Evolutionary conservation across 2,888 invertebrate genomes (phyloP), one percentile per base, ranked within the genome.

Genomic region (Merodon equestris): DNA sequence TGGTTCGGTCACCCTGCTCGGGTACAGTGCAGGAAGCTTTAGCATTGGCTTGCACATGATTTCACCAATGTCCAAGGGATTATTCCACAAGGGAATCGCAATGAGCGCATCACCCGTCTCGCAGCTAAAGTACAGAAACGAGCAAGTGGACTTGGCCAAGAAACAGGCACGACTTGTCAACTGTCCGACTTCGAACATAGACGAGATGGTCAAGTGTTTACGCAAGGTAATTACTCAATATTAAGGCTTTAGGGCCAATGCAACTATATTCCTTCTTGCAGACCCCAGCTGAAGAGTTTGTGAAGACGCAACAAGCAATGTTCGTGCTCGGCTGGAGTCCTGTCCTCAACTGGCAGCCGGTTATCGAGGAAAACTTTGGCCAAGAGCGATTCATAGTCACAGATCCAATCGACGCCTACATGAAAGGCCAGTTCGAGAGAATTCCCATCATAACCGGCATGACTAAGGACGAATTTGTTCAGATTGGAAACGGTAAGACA

Each of bases 51-150:
- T 91, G 61, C 91, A 91, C 61, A 89, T 92, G 89, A 86, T 92
- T 9, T 93, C 93, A 0, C 92, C 93, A 0, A 91, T 93, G 91
- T 91, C 92, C 0, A 89, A 89, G 86, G 92, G 92, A 47, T 87
- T 94, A 0, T 94, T 94, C 87, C 93, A 94, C 84, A 91, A 91
- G 57, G 94, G 90, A 0, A 92, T 94, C 19, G 91, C 92, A 1
- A 92, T 93, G 91, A 93, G 94, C 82, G 93, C 91, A 0, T 91
- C 93, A 0, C 90, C 91, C 0, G 87, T 90, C 0, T 89, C 89
- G 1, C 90, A 91, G 27, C 88, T 88, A 82, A 88, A 90, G 0
- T 88, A 91, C 1, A 89, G 90, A 0, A 81, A 85, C 0, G 84
- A 92, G 64, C 92, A 92, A 83, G 84, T 90, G 9, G 84, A 90